Base-by-base conservation (phyloP, 2,888 invertebrate genomes). In the Auanema freiburgensis region DNA sequence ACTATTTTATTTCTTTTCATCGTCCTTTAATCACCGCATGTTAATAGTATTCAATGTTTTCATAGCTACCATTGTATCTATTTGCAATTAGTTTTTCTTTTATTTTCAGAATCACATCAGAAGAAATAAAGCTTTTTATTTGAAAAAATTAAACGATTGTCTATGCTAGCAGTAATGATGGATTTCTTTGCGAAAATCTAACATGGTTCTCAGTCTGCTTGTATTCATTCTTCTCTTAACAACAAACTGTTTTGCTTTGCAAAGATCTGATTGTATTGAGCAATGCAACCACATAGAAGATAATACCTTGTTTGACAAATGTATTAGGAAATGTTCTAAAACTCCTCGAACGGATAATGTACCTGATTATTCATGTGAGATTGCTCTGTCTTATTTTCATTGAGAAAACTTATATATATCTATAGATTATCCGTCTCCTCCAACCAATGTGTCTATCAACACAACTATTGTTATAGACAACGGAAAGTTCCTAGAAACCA, bases 401-500 rank as follows among this genome's bases (percentile, higher is more conserved):
- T n/a, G n/a, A n/a, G 14, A 21, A 1, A 52, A 49, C 21, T 16
- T 51, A 3, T 25, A 14, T n/a, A 14, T 65, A 64, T 21, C 3
- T 33, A 33, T 57, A 77, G 77, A 66, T 16, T 75, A 74, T 50
- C 74, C 77, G 12, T 42, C 57, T 6, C 72, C 76, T 11, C 77
- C 77, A 5, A 55, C 57, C 1, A 68, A 78, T 61, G 71, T 75
- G 0, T 55, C 58, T 12, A 65, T 72, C 41, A 43, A 65, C 23
- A 71, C 75, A 3, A 64, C 68, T 23, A 72, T 77, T 8, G 58
- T 70, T 3, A 67, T 76, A 42, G 73, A 74, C n/a, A 66, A 68
- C 1, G 71, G 67, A 44, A 78, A 77, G 44, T 65, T 74, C 46
- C 55, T 78, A 14, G 71, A 75, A 50, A 77, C 75, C 2, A 71